These are phyloP conservation scores for Pangasianodon hypophthalmus DNA, from an alignment of 2,113 vertebrate genomes.

Conservation along the genomic window DNA sequence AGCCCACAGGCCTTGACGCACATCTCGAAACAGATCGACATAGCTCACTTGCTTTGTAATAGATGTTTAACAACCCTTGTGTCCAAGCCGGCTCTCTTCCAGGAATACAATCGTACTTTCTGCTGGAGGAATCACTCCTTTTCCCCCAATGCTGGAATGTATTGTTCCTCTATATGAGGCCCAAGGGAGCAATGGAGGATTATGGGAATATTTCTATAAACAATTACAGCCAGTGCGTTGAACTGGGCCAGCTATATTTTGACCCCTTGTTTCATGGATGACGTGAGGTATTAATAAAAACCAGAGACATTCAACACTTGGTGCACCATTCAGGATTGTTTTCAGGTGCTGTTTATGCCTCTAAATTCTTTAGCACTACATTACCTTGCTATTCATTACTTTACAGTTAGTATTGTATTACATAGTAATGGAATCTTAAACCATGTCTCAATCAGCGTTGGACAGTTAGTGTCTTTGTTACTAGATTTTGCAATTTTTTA, in stretches of 20 bases:
- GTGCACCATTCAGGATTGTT: constrained; percentile 48
- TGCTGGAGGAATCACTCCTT: constrained; percentile 55
- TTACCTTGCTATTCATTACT: constrained; percentile 39
- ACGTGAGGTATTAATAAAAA: constrained; percentile 61
- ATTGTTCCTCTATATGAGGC: constrained; percentile 58
- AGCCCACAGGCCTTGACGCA: constrained; percentile 34
- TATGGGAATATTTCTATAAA: constrained; percentile 62
- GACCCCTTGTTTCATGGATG: constrained; percentile 57
- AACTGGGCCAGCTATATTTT: constrained; percentile 49
- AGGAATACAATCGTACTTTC: constrained; percentile 56
- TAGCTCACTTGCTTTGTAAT: constrained; percentile 39
- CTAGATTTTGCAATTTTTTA: not conserved
- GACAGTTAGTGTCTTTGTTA: not conserved
- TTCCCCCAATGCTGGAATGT: constrained; percentile 51
- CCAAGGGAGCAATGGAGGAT: constrained; percentile 54
- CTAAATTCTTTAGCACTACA: constrained; percentile 28
- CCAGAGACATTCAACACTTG: constrained; percentile 45
- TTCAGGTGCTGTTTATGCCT: constrained; percentile 47
- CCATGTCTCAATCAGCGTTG: not conserved
- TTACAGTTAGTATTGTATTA: constrained; percentile 40
- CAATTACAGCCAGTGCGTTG: constrained; percentile 55
- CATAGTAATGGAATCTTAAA: not conserved
- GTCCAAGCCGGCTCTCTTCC: constrained; percentile 44
- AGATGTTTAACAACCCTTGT: constrained; percentile 48
- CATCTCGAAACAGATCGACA: constrained; percentile 31